Conservation (phyloP, 1,140 invertebrate species). For the Coptotermes formosanus region DNA sequence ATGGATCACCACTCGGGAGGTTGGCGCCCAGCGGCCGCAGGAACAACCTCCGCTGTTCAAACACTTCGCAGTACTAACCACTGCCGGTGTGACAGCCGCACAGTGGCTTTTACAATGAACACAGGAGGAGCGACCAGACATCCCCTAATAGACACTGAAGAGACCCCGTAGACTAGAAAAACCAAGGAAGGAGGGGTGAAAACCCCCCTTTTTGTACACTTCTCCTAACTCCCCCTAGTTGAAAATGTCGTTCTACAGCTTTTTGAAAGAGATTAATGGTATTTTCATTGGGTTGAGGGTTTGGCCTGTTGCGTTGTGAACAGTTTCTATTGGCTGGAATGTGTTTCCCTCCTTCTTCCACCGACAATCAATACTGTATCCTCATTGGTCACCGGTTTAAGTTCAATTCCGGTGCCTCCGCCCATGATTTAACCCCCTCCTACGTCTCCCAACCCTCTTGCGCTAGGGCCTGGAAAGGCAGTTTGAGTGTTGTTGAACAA, state of each 20-base stretch:
- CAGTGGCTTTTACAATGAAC: conserved; percentile 11
- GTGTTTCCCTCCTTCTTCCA: conserved; percentile 29
- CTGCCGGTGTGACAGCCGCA: background rate
- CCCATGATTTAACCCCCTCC: conserved; percentile 18
- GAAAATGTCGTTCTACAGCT: conserved; percentile 12
- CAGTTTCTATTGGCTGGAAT: conserved; percentile 24
- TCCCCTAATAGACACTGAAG: conserved; percentile 28
- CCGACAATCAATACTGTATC: background rate
- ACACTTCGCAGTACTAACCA: too few species aligned
- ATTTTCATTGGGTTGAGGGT: conserved; percentile 35
- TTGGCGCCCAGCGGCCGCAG: too few species aligned
- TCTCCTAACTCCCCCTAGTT: background rate
- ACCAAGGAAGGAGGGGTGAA: conserved; percentile 14
- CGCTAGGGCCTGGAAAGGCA: background rate
- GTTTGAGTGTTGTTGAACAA: conserved; percentile 32
- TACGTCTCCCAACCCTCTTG: background rate
- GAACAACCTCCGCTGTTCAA: too few species aligned
- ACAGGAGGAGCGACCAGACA: conserved; percentile 14
- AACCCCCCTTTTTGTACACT: background rate
- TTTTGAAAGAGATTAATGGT: conserved; percentile 35
- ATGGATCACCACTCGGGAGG: too few species aligned
- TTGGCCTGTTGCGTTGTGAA: conserved; percentile 28
- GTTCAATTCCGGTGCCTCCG: background rate
- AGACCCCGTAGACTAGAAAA: background rate
- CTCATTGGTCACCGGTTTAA: conserved; percentile 27